Evolutionary conservation across 2,113 vertebrate genomes (phyloP).

Genomic region (Dissostichus mawsoni): DNA sequence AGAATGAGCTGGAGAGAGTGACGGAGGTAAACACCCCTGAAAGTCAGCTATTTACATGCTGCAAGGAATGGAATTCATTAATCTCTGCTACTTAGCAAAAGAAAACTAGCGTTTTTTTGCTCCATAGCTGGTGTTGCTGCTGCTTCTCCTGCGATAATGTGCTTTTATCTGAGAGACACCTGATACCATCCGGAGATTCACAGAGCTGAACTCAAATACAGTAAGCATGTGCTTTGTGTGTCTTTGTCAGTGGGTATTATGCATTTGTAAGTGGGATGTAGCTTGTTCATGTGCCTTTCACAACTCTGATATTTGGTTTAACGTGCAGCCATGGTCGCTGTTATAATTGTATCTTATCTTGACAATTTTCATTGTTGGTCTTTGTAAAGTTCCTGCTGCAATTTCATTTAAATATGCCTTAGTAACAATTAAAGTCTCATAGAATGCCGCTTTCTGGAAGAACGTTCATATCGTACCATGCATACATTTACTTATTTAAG

Average conservation of each 20-base stretch:
- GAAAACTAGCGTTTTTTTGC: conserved; percentile 37
- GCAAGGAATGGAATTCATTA: conserved; percentile 59
- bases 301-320: conserved; percentile 24
- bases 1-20: conserved; percentile 48
- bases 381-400: conserved; percentile 37
- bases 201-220: conserved; percentile 66
- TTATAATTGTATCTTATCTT: conserved; percentile 27
- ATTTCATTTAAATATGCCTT: conserved; percentile 25
- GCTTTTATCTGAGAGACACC: conserved; percentile 56
- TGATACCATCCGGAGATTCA: conserved; percentile 59
- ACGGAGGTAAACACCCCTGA: conserved; percentile 33
- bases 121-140: conserved; percentile 38
- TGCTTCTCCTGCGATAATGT: conserved; percentile 53
- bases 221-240: conserved; percentile 67
- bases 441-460: not conserved
- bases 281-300: conserved; percentile 18
- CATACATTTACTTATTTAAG: not conserved
- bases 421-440: not conserved
- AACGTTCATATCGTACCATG: not conserved
- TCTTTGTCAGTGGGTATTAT: conserved; percentile 48
- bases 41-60: conserved; percentile 41
- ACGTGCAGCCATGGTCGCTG: not conserved
- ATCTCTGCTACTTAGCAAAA: conserved; percentile 49
- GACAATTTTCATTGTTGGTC: conserved; percentile 20
- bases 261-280: conserved; percentile 37